A percentile compares a stretch with the other conserved stretches of the same genome.
phyloP scores from a whole-genome alignment of 1,140 invertebrate genomes.

The Monochamus saltuarius region DNA sequence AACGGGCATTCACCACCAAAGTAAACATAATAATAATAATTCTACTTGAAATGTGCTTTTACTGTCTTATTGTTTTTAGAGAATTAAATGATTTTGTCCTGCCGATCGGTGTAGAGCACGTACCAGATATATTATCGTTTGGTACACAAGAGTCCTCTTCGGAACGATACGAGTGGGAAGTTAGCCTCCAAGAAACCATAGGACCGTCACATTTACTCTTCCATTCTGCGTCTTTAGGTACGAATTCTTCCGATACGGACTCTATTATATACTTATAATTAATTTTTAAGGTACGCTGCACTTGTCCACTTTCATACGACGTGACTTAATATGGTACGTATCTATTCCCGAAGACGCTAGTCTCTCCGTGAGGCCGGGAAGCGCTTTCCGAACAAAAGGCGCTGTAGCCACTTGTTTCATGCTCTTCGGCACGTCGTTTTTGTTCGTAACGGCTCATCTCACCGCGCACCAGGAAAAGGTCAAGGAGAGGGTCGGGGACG shows the following conservation, averaged over 20 bases:
- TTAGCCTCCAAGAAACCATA: constrained; percentile 85
- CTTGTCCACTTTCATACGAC: constrained; percentile 79
- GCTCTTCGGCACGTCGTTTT: constrained; percentile 89
- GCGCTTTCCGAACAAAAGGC: constrained; percentile 89
- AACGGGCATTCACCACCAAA: constrained; percentile 79
- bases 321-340: constrained; percentile 93
- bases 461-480: constrained; percentile 87
- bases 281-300: constrained; percentile 73
- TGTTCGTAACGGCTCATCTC: constrained; percentile 92
- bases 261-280: background rate
- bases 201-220: constrained; percentile 87
- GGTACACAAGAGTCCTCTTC: constrained; percentile 90
- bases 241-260: constrained; percentile 12
- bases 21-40: constrained; percentile 38
- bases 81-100: constrained; percentile 87
- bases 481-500: constrained; percentile 82
- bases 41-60: background rate
- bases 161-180: constrained; percentile 86
- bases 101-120: constrained; percentile 76
- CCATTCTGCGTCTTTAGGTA: constrained; percentile 73
- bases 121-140: constrained; percentile 89
- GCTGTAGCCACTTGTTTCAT: constrained; percentile 86
- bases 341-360: constrained; percentile 84
- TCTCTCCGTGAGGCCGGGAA: constrained; percentile 83
- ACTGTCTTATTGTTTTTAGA: constrained; percentile 46